Evolutionary conservation across 2,113 vertebrate genomes (phyloP).

Genomic region (Grallaria varia): DNA sequence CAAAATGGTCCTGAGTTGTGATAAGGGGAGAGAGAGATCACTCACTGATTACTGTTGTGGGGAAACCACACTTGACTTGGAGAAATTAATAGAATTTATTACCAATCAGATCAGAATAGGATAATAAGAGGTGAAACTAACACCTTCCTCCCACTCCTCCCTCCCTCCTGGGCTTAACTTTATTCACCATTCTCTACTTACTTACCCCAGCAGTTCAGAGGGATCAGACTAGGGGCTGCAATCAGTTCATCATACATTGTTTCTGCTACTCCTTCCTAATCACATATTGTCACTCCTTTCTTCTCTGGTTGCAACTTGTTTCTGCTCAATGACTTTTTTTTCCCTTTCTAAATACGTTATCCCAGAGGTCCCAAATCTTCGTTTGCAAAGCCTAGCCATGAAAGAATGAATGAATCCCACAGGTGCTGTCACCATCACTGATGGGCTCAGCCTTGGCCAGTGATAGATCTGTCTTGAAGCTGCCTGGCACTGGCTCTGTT

Average conservation of each 20-base stretch:
- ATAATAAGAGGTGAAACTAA: not conserved
- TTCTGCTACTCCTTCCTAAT: not conserved
- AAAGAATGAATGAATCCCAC: no score
- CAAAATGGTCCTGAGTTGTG: not conserved
- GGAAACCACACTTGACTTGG: not conserved
- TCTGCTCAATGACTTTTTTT: not conserved
- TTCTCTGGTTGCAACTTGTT: not conserved
- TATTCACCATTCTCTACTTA: not conserved
- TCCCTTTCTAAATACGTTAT: not conserved
- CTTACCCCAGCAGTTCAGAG: rapidly evolving
- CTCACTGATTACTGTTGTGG: not conserved
- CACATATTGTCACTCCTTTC: not conserved
- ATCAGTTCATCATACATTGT: not conserved
- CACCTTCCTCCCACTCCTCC: not conserved
- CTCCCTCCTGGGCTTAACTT: not conserved
- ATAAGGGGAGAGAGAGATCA: not conserved
- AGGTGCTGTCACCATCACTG: not conserved
- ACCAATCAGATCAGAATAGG: not conserved
- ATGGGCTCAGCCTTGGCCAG: not conserved
- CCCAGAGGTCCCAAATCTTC: no score
- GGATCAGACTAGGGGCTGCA: not conserved
- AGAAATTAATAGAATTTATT: not conserved
- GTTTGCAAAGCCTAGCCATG: no score
- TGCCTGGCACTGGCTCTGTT: not conserved
- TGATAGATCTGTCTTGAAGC: not conserved